phyloP scores from a whole-genome alignment of 2,797 vertebrate species.

The Yasuhikotakia modesta region DNA sequence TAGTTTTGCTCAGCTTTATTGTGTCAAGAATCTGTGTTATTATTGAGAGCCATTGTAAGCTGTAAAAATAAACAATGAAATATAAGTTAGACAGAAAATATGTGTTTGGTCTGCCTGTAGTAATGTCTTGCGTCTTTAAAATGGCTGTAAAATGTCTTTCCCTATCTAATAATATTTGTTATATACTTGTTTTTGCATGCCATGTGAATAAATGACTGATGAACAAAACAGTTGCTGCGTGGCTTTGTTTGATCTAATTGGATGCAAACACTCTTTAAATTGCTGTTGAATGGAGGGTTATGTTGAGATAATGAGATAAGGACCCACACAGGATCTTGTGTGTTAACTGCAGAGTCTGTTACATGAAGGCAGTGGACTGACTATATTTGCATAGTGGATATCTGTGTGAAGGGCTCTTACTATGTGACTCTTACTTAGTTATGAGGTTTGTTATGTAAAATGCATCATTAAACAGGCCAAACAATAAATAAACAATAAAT shows the following conservation, averaged over 20 bases:
- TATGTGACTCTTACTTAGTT: no score
- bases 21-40: constrained; percentile 5
- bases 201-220: constrained; percentile 10
- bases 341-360: background rate
- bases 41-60: background rate
- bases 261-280: constrained; percentile 57
- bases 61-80: constrained; percentile 8
- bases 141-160: background rate
- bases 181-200: constrained; percentile 64
- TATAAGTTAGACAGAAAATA: background rate
- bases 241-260: constrained; percentile 42
- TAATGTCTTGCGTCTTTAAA: background rate
- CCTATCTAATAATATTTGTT: no score
- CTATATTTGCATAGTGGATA: constrained; percentile 46
- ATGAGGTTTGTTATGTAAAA: background rate
- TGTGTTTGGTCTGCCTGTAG: background rate
- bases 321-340: background rate
- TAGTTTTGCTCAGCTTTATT: constrained; percentile 3
- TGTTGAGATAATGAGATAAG: background rate
- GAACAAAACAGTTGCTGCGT: constrained; percentile 29
- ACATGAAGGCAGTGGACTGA: constrained; percentile 26
- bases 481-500: background rate
- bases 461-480: background rate
- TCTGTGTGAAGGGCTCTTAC: no score
- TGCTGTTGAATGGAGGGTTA: background rate